Evolutionary conservation across 2,888 invertebrate genomes (phyloP), one percentile per base, ranked within the genome.

Genomic region (Ptilodon capucinus): DNA sequence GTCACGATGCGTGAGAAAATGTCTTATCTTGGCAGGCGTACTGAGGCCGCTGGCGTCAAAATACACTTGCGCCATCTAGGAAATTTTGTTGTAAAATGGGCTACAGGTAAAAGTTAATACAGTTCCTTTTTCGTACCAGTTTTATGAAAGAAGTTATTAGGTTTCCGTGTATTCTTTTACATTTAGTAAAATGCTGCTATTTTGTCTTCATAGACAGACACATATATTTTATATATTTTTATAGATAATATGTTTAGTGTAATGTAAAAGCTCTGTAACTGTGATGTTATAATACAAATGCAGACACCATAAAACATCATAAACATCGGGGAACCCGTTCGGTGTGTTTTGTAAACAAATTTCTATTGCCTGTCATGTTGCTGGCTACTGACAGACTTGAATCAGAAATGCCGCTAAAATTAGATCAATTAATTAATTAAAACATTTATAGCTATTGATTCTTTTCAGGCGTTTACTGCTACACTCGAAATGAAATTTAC

Each of bases 291-390:
- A 47, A 11, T 57, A 53, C 60, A 68, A 66, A 68, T 60, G 58
- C 54, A 57, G 47, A 46, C 44, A 48, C 51, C 60, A 69, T 71
- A 68, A 68, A 72, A 64, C 57, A 62, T 68, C 54, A 65, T 71
- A 64, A 68, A 74, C 60, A 56, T 60, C 32, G 46, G 45, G 54
- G 56, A 68, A 68, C 57, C 52, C 46, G 62, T 64, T 70, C 59
- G 49, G 58, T 64, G 45, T 42, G 38, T 55, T 64, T 55, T 64
- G 60, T 60, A 64, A 64, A 64, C 63, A 60, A 51, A 21, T 51
- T 44, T 55, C 44, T 49, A 45, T 51, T 28, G 41, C 47, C 40
- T 54, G 48, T 49, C 55, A 52, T 46, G 49, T 42, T 57, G 49
- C 43, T 57, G 48, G 46, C 39, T 40, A 50, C 44, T 48, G 25